A percentile compares a stretch with the other conserved stretches of the same genome.
Evolutionary conservation across 2,113 vertebrate genomes (phyloP).

Genomic region (Coregonus clupeaformis): DNA sequence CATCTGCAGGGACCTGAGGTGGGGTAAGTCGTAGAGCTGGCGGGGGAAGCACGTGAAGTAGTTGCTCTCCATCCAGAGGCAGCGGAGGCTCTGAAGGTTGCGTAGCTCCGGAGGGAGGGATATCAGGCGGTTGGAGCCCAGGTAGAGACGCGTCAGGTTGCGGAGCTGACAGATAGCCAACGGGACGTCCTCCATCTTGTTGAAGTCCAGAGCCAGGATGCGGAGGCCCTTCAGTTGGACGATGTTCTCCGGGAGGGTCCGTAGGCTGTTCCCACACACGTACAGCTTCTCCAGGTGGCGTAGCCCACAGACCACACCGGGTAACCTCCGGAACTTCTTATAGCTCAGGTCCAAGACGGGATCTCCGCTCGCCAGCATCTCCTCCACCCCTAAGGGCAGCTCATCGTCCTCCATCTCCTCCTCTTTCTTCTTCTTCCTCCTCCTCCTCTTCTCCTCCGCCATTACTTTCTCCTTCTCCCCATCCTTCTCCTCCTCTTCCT

Average conservation of each 20-base stretch:
- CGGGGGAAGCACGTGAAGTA: conserved; percentile 85
- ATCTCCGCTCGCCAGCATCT: conserved; percentile 81
- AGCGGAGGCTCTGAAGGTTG: conserved; percentile 85
- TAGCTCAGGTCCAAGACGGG: conserved; percentile 84
- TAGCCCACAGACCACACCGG: conserved; percentile 75
- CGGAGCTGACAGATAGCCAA: conserved; percentile 82
- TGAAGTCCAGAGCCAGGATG: conserved; percentile 88
- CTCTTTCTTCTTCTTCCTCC: conserved; percentile 56
- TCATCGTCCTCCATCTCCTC: conserved; percentile 70
- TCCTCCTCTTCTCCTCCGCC: conserved; percentile 34
- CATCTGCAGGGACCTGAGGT: conserved; percentile 88
- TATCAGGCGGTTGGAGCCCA: conserved; percentile 90
- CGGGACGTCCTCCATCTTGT: conserved; percentile 89
- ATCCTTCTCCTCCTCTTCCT: conserved; percentile 24
- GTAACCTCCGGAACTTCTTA: conserved; percentile 76
- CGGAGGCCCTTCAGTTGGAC: conserved; percentile 80
- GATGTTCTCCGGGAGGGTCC: conserved; percentile 80
- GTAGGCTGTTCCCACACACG: conserved; percentile 82
- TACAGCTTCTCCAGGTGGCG: conserved; percentile 87
- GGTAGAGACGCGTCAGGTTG: conserved; percentile 85
- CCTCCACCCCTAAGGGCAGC: conserved; percentile 81
- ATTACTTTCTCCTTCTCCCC: conserved; percentile 7
- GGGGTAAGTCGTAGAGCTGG: conserved; percentile 81
- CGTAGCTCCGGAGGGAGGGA: conserved; percentile 79
- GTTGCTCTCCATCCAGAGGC: conserved; percentile 94